Evolutionary conservation across 2,888 invertebrate genomes (phyloP), one percentile per base, ranked within the genome.

Genomic region (Hypselothyrea guttata): DNA sequence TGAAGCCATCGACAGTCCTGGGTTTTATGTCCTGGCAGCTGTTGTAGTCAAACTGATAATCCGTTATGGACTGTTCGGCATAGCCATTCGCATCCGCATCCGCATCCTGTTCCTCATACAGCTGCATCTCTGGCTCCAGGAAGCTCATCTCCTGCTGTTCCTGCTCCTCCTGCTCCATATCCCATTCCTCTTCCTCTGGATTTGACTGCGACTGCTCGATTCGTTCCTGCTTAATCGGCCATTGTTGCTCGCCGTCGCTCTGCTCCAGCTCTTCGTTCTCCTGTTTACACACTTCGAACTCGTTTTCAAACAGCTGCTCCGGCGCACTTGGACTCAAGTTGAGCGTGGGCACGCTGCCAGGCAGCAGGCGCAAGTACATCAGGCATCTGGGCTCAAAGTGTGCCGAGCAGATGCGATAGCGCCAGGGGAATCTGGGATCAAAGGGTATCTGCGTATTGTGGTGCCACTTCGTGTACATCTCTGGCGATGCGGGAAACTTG

Each of bases 261-360:
- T 4, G 53, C n/a, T 55, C 48, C 18, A n/a, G n/a, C 70, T 77
- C 1, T 77, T 81, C 49, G 57, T 1, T 1, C 81, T 47, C 35
- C 56, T 34, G 16, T 44, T 62, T 0, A 66, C n/a, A 52, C 18
- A 57, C 53, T 4, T 64, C 49, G 33, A 85, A 72, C 18, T 81
- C 82, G 33, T 69, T 82, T 9, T 72, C 65, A n/a, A 84, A 82
- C 1, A 86, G 46, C 15, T 75, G 55, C 0, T 45, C 18, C 0
- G 82, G 82, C 0, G 82, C 78, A 30, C 64, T 48, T 4, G 59
- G 52, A 0, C 77, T 66, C 45, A 87, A 61, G 16, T 84, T 66
- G 7, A 85, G 38, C 0, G 88, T 87, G 7, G 87, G 87, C 48
- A 87, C 67, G 12, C 87, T 84, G 45, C 87, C 87, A 1, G 73